Evolutionary conservation across 37 sponge, comb jelly and placozoan species (phyloP).

Genomic region (Hexactinellida sp.): DNA sequence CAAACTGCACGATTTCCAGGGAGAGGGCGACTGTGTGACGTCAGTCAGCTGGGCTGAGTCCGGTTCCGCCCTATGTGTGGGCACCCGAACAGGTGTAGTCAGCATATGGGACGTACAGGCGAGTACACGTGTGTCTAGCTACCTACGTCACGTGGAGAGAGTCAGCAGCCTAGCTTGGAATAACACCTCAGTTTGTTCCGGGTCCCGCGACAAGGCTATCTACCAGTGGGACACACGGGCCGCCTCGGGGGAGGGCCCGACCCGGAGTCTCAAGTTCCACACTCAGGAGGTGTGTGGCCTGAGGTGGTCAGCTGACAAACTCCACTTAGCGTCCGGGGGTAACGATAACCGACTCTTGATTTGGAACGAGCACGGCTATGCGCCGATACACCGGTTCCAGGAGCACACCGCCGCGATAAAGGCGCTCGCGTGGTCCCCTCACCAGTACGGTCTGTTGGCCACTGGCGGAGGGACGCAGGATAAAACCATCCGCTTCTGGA

Average conservation of each 20-base stretch:
- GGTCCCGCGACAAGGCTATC: constrained; percentile 67
- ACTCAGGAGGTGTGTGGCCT: constrained; percentile 92
- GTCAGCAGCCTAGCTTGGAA: constrained; percentile 79
- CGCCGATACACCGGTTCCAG: constrained; percentile 48
- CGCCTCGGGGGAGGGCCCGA: constrained; percentile 19
- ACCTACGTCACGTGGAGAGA: constrained; percentile 56
- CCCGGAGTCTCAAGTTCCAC: constrained; percentile 52
- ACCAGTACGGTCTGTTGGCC: constrained; percentile 76
- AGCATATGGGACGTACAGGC: constrained; percentile 74
- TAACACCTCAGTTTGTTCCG: constrained; percentile 55
- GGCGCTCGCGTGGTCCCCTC: constrained; percentile 95
- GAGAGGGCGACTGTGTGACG: constrained; percentile 44
- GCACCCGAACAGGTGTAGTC: constrained; percentile 48
- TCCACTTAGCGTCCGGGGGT: constrained; percentile 82
- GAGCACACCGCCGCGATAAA: constrained; percentile 91
- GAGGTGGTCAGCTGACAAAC: constrained; percentile 71
- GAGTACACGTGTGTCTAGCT: constrained; percentile 23
- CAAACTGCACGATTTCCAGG: constrained; percentile 53
- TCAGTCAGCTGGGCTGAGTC: constrained; percentile 73
- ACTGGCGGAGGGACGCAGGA: constrained; percentile 96
- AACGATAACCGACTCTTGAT: constrained; percentile 82
- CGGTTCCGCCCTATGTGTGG: constrained; percentile 37
- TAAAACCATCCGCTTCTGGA: constrained; percentile 81
- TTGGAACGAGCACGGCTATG: constrained; percentile 33
- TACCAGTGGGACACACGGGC: constrained; percentile 62